Evolutionary conservation across 2,113 vertebrate genomes (phyloP), one percentile per base, ranked within the genome.

Genomic region (Mus spicilegus): DNA sequence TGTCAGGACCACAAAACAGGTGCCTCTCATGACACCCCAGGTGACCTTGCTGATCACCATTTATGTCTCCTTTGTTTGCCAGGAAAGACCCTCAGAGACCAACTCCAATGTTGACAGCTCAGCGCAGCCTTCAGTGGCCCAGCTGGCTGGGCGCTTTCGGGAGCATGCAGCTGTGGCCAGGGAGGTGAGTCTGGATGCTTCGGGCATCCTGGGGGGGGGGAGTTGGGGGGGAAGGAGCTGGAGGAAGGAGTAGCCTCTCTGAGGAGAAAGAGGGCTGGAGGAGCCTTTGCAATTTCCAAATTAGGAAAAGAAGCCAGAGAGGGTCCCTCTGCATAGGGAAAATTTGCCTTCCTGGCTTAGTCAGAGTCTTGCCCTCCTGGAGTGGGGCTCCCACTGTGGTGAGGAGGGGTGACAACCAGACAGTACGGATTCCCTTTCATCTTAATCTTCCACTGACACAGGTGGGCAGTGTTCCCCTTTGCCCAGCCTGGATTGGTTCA

Each of bases 141-240:
- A 98, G 96, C 97, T 99, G 93, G 98, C 99, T 0, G 99, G 98
- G 54, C 98, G 98, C 87, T 99, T 99, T 87, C 97, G 98, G 94
- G 98, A 99, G 93, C 98, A 98, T 97, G 97, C 97, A 22, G 97
- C 98, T 7, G 96, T 2, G 1, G 98, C 97, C 26, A 99, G 98
- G 96, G 99, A 99, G 98, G 99, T 99, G 97, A 99, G 97, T 63
- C 70, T 56, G 85, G 72, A 3, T 30, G 49, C 26, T 58, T 33
- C 0, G 28, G 69, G 51, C 63, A 13, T 39, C 94, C 49, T 87
- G 1, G 86, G 82, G 51, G 76, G 36, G 49, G 65, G 58, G 65
- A 22, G 42, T 42, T 42, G 42, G 42, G 42, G 42, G 42, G 42
- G 42, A 42, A 42, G 42, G 42, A 42, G 42, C 63, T 86, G 89